Percentiles rank a stretch among this genome's conserved stretches.
These are phyloP conservation scores for Drosophila greeni DNA, from an alignment of 2,888 invertebrate species.

Conservation along the genomic window DNA sequence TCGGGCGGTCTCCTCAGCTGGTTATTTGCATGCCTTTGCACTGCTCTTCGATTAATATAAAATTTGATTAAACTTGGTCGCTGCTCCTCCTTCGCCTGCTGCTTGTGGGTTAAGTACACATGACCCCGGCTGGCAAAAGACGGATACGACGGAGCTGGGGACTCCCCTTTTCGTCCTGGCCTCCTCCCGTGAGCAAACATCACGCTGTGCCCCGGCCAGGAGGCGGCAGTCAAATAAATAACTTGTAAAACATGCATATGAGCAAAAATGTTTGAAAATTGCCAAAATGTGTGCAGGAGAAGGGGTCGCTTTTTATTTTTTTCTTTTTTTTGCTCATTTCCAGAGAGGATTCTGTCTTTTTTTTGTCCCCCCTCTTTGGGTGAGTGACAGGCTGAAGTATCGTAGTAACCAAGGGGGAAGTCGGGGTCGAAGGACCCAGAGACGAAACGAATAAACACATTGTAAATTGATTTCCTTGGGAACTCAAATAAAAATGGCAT, in stretches of 20 bases:
- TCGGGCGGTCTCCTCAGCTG: slow-evolving; percentile 45
- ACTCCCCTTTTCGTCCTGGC: slow-evolving; percentile 4
- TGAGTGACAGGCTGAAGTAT: slow-evolving; percentile 45
- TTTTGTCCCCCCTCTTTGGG: neutral
- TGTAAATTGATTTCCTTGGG: slow-evolving; percentile 74
- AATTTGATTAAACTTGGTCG: slow-evolving; percentile 73
- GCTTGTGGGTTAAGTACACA: slow-evolving; percentile 71
- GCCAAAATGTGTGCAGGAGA: slow-evolving; percentile 43
- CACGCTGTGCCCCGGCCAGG: slow-evolving; percentile 22
- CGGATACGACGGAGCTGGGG: slow-evolving; percentile 14
- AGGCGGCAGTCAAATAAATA: slow-evolving; percentile 69
- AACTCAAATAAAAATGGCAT: slow-evolving; percentile 74
- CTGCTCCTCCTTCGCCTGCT: slow-evolving; percentile 32
- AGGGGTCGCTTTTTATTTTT: neutral
- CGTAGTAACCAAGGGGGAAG: slow-evolving; percentile 56
- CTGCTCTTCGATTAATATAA: slow-evolving; percentile 73
- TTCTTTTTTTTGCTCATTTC: neutral
- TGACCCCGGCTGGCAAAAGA: slow-evolving; percentile 53
- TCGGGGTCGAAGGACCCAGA: slow-evolving; percentile 35
- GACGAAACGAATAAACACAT: slow-evolving; percentile 74
- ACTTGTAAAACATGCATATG: slow-evolving; percentile 75
- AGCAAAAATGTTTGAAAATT: slow-evolving; percentile 74
- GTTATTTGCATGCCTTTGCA: slow-evolving; percentile 73
- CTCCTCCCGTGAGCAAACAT: slow-evolving; percentile 50
- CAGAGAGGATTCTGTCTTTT: slow-evolving; percentile 5